These are phyloP conservation scores for Pheosia tremula DNA, from an alignment of 2,888 invertebrate species.

Conservation along the genomic window DNA sequence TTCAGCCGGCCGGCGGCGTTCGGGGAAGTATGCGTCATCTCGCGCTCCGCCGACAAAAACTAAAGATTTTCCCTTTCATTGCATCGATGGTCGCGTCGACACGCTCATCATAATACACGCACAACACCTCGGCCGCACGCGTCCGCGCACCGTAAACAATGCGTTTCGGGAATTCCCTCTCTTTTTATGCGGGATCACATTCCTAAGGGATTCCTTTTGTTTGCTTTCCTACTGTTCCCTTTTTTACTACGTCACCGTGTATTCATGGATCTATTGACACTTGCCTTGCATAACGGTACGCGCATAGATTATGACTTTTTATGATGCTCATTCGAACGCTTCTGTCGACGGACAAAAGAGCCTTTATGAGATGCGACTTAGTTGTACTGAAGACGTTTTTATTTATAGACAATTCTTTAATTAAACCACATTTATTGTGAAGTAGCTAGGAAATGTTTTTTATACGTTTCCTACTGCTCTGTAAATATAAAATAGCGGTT, in stretches of 20 bases:
- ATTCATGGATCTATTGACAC: slow-evolving; percentile 61
- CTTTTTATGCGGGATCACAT: slow-evolving; percentile 78
- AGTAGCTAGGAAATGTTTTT: background rate
- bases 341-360: slow-evolving; percentile 25
- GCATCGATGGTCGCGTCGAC: slow-evolving; percentile 57
- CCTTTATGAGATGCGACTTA: slow-evolving; percentile 16
- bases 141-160: slow-evolving; percentile 74
- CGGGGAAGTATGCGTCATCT: slow-evolving; percentile 75
- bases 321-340: slow-evolving; percentile 38
- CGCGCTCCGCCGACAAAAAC: slow-evolving; percentile 66
- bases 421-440: background rate
- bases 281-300: slow-evolving; percentile 67
- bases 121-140: slow-evolving; percentile 63
- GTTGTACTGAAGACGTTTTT: slow-evolving; percentile 12
- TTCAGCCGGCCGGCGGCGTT: slow-evolving; percentile 50
- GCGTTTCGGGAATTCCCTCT: slow-evolving; percentile 80
- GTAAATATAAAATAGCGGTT: slow-evolving; percentile 1
- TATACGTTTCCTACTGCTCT: slow-evolving; percentile 6
- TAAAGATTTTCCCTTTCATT: slow-evolving; percentile 81
- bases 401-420: background rate
- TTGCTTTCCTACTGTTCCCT: slow-evolving; percentile 69
- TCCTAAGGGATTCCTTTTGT: slow-evolving; percentile 84
- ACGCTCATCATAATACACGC: slow-evolving; percentile 70
- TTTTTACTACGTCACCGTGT: slow-evolving; percentile 66
- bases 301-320: slow-evolving; percentile 48